phyloP scores from a whole-genome alignment of 2,113 vertebrate species.

The Malurus cyaneus region DNA sequence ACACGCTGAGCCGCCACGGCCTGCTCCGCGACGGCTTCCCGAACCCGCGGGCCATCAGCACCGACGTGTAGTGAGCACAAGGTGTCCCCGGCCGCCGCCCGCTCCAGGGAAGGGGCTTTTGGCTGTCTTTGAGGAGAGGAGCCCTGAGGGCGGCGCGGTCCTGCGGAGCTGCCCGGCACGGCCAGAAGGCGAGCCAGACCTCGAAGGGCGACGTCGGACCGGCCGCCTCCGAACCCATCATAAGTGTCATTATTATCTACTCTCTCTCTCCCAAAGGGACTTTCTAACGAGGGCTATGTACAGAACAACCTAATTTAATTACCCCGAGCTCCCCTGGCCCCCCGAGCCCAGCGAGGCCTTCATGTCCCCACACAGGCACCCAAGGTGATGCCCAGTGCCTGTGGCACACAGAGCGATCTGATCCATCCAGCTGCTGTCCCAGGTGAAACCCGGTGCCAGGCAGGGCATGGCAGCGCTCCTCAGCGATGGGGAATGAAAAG shows the following conservation, averaged over 20 bases:
- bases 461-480: neutral
- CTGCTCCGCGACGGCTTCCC: slow-evolving; percentile 78
- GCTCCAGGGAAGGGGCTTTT: neutral
- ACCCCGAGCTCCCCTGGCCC: neutral
- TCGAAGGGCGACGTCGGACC: neutral
- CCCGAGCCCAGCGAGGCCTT: neutral
- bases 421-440: neutral
- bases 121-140: neutral
- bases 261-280: slow-evolving; percentile 41
- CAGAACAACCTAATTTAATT: slow-evolving; percentile 24
- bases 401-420: neutral
- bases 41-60: slow-evolving; percentile 90
- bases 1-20: slow-evolving; percentile 81
- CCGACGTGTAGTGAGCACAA: slow-evolving; percentile 82
- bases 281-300: slow-evolving; percentile 69
- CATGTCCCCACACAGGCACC: neutral
- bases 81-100: neutral
- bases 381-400: neutral
- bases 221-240: neutral
- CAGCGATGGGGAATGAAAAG: accelerated
- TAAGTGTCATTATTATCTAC: slow-evolving; percentile 24
- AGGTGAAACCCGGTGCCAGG: accelerated
- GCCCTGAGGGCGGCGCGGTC: neutral
- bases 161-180: neutral
- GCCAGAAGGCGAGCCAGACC: neutral